Base-by-base conservation (phyloP, 1,140 invertebrate genomes). In the Panagrolaimus sp. region DNA sequence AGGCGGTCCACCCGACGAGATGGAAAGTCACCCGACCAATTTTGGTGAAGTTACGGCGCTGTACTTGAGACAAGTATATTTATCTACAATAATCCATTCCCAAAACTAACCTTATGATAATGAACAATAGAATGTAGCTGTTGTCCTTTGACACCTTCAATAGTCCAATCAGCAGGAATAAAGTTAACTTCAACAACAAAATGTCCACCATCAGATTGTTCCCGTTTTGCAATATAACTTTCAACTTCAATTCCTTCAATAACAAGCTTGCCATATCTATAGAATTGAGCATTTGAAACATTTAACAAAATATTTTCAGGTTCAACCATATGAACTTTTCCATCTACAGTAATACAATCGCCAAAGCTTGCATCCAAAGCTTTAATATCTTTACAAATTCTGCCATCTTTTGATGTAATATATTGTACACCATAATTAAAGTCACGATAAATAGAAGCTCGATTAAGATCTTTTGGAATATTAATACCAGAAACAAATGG, bases 401-500 rank as follows among this genome's bases (percentile, higher is more conserved):
- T 20, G 13, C 69, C 69, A 38, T 70, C 69, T 38, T 72, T 72
- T 38, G 45, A 65, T 0, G 71, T 9, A 1, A 51, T 13, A 51
- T 70, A 70, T 25, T 70, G 70, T 9, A 72, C 31, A 68, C 67
- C 69, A 43, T 43, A 57, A 20, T 53, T 71, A 53, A 70, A 70
- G 16, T 70, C 69, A 11, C 44, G 69, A 61, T 42, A 53, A 44
- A 70, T 38, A 0, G 70, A 9, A 1, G 68, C 69, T 43, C 53
- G 66, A 5, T n/a, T 73, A 57, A 20, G 69, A 8, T 14, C 68
- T 63, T 69, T 43, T 16, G 46, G 51, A 14, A 42, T 44, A 42
- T n/a, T 61, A 2, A 66, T 23, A 9, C 65, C 23, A 23, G 38
- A 66, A 11, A 42, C 16, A 20, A 66, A 66, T 23, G 42, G 51